Conservation (phyloP, 1,140 invertebrate species). For the Achroia grisella region DNA sequence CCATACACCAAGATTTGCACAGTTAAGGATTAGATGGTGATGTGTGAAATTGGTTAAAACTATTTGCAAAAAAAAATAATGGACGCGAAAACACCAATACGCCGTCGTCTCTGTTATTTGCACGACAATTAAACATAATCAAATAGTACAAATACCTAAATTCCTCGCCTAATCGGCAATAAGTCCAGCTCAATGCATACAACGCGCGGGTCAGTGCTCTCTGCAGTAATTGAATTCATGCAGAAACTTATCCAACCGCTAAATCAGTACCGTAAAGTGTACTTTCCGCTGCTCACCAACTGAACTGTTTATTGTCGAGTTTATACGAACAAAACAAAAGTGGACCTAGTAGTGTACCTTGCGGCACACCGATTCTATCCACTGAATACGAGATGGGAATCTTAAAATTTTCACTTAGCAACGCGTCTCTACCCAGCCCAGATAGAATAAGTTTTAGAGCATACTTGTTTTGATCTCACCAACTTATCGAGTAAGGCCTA, state of each 20-base stretch:
- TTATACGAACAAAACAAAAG: conserved; percentile 32
- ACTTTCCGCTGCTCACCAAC: conserved; percentile 33
- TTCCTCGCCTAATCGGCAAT: conserved; percentile 5
- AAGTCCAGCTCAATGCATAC: conserved; percentile 21
- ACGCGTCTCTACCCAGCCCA: no score
- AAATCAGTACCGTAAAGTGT: conserved; percentile 55
- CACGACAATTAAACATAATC: no score
- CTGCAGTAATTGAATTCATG: conserved; percentile 53
- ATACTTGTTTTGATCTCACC: conserved; percentile 18
- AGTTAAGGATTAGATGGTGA: no score
- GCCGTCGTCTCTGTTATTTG: no score
- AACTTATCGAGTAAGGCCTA: conserved; percentile 4
- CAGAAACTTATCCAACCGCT: conserved; percentile 58
- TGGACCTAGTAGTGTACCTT: conserved; percentile 27
- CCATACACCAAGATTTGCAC: no score
- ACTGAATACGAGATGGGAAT: conserved; percentile 41
- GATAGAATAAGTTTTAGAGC: no score
- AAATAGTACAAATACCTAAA: no score
- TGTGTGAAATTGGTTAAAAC: no score
- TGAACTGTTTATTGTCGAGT: conserved; percentile 34
- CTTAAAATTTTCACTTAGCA: conserved; percentile 15
- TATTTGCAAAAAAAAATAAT: no score
- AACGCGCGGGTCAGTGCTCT: conserved; percentile 40
- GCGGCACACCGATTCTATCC: conserved; percentile 25
- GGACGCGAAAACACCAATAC: no score